Evolutionary conservation across 1,140 invertebrate genomes (phyloP).

Genomic region (Platyscapa corneri): DNA sequence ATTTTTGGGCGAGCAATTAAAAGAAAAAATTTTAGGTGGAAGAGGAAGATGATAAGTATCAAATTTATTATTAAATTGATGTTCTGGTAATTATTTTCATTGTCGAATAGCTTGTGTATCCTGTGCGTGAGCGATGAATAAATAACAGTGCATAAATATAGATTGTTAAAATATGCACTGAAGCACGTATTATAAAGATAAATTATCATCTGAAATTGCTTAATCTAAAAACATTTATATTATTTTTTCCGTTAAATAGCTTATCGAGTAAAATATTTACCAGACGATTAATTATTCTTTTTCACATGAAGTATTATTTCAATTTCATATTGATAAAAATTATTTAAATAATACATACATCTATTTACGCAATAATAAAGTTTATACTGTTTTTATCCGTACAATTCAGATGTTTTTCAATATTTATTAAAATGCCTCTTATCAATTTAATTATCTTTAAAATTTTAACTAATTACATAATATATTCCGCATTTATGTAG

Average conservation of each 20-base stretch:
- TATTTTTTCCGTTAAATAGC: background rate
- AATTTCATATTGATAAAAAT: background rate
- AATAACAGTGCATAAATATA: conserved; percentile 7
- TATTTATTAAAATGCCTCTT: background rate
- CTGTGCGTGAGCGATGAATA: background rate
- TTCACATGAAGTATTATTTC: background rate
- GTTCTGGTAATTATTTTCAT: background rate
- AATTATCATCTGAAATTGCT: background rate
- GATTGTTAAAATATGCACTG: background rate
- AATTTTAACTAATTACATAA: background rate
- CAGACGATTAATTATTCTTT: background rate
- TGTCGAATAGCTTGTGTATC: background rate
- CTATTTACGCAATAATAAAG: background rate
- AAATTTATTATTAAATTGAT: background rate
- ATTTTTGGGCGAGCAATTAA: background rate
- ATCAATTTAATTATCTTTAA: background rate
- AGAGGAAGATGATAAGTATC: background rate
- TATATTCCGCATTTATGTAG: background rate
- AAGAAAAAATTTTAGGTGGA: background rate
- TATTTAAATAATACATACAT: no score
- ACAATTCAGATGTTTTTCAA: background rate
- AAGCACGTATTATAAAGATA: conserved; percentile 6
- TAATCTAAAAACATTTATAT: background rate
- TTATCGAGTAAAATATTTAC: background rate
- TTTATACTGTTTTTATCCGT: background rate